Evolutionary conservation across 2,113 vertebrate genomes (phyloP).

Genomic region (Glareola pratincola): DNA sequence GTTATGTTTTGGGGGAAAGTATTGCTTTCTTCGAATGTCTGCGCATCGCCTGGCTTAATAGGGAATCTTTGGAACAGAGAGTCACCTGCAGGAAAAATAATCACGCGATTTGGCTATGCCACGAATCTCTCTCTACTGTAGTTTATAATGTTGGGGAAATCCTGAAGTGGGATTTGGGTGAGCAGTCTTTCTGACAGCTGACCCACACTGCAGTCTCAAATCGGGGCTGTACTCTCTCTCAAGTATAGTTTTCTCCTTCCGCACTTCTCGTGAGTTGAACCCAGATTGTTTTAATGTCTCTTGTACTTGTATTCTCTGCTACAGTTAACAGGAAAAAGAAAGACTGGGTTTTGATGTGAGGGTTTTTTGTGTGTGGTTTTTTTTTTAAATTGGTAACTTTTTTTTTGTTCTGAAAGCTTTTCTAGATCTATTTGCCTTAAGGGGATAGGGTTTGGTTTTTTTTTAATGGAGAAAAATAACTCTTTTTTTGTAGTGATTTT

Average conservation of each 20-base stretch:
- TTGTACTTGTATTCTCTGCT: neutral
- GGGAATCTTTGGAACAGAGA: neutral
- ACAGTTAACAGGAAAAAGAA: neutral
- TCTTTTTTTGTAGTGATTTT: neutral
- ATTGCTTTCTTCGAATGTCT: neutral
- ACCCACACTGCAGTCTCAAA: neutral
- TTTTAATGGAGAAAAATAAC: neutral
- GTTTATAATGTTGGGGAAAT: neutral
- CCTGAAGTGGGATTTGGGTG: neutral
- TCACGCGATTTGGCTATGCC: rapidly evolving
- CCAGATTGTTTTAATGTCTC: neutral
- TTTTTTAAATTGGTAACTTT: neutral
- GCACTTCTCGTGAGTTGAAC: neutral
- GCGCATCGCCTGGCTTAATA: neutral
- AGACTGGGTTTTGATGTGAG: no score
- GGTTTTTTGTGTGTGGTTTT: no score
- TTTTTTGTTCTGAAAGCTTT: neutral
- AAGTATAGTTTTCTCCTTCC: neutral
- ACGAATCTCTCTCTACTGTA: neutral
- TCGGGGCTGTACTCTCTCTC: neutral
- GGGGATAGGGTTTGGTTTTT: neutral
- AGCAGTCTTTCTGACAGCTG: neutral
- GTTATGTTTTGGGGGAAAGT: neutral
- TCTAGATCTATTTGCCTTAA: neutral
- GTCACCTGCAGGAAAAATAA: neutral